Conservation (phyloP, 2,797 vertebrate species). For the Malacoraja senta region DNA sequence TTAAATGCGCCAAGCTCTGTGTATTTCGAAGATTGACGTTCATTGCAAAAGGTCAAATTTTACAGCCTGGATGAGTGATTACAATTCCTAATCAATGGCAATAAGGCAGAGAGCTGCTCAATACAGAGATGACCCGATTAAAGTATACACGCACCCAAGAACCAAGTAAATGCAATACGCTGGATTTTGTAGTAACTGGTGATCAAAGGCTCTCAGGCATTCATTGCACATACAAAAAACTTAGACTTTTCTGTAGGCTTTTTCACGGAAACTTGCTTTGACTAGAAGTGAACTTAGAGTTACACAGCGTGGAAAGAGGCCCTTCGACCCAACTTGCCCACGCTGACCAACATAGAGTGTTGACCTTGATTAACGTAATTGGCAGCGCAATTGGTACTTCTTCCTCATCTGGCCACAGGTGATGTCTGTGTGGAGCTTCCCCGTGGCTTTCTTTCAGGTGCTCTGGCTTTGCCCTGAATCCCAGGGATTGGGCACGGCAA, state of each 20-base stretch:
- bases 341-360: too few relatives aligned
- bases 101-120: background rate
- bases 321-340: too few relatives aligned
- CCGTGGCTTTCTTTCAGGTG: too few relatives aligned
- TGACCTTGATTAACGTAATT: too few relatives aligned
- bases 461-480: too few relatives aligned
- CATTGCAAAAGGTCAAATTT: background rate
- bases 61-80: background rate
- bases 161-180: background rate
- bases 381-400: too few relatives aligned
- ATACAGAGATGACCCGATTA: background rate
- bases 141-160: background rate
- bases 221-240: background rate
- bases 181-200: background rate
- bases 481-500: too few relatives aligned
- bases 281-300: background rate
- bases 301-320: too few relatives aligned
- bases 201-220: background rate
- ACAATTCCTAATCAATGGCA: slow-evolving; percentile 13
- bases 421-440: too few relatives aligned
- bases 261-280: background rate
- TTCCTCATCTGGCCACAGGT: too few relatives aligned
- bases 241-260: background rate
- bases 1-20: background rate
- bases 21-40: slow-evolving; percentile 14